These are phyloP conservation scores for Erebia palarica DNA, from an alignment of 2,888 invertebrate species.

Conservation along the genomic window DNA sequence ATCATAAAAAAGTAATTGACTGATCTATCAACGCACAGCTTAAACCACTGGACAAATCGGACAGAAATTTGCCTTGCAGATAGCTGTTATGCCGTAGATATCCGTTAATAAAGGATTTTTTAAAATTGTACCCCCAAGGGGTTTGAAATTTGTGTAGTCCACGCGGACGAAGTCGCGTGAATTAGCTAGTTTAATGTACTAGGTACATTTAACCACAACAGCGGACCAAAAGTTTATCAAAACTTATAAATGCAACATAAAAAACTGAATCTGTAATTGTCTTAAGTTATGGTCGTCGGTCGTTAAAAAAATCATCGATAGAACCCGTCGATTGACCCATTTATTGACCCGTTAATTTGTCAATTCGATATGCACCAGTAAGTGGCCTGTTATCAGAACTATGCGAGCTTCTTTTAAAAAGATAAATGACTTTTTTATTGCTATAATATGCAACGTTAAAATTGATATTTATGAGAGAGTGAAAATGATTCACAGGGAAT, in stretches of 20 bases:
- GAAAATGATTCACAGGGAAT: slow-evolving; percentile 25
- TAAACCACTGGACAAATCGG: too few species aligned
- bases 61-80: too few species aligned
- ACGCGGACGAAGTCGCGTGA: too few species aligned
- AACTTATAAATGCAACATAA: not conserved
- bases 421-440: slow-evolving; percentile 36
- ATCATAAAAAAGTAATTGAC: too few species aligned
- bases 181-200: too few species aligned
- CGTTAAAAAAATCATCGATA: slow-evolving; percentile 24
- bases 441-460: slow-evolving; percentile 19
- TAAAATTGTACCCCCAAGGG: too few species aligned
- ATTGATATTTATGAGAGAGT: slow-evolving; percentile 36
- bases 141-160: too few species aligned
- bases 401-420: slow-evolving; percentile 32
- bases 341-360: slow-evolving; percentile 38
- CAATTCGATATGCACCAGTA: slow-evolving; percentile 36
- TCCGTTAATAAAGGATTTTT: too few species aligned
- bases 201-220: not conserved
- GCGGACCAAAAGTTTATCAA: not conserved
- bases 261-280: not conserved
- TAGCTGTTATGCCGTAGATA: too few species aligned
- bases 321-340: slow-evolving; percentile 37
- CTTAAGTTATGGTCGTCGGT: slow-evolving; percentile 7
- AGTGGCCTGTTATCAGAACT: slow-evolving; percentile 30
- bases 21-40: too few species aligned